These are phyloP conservation scores for Percopsis transmontana DNA, from an alignment of 2,113 vertebrate genomes.

Conservation along the genomic window DNA sequence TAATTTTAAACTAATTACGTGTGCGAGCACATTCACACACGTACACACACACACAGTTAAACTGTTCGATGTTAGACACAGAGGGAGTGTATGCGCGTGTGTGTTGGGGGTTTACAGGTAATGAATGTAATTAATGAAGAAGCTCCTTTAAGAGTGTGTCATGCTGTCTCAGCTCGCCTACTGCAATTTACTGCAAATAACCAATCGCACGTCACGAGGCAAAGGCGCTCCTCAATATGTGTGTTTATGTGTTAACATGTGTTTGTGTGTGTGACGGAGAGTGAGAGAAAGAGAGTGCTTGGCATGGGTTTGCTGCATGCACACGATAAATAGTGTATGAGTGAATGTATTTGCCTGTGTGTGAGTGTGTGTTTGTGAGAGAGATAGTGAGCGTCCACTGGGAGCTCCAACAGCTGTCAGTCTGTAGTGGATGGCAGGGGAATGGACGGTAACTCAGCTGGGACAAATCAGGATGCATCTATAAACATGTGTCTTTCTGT, in stretches of 20 bases:
- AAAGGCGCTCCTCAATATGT: not conserved
- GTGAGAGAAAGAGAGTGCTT: constrained; percentile 11
- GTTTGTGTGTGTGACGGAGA: not conserved
- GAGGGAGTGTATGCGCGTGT: not conserved
- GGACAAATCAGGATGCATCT: constrained; percentile 44
- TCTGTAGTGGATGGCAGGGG: constrained; percentile 35
- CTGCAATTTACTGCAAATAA: not conserved
- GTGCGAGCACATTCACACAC: not conserved
- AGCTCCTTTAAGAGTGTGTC: not conserved
- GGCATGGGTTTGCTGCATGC: not conserved
- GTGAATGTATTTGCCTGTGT: constrained; percentile 1
- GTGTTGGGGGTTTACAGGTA: not conserved
- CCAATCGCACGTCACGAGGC: not conserved
- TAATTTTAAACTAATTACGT: not conserved
- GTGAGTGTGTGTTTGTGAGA: not conserved
- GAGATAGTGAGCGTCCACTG: not conserved
- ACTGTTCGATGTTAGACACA: constrained; percentile 4
- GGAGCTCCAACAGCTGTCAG: constrained; percentile 47
- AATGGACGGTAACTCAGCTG: constrained; percentile 39
- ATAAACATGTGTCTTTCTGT: constrained; percentile 9
- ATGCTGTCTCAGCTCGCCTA: not conserved
- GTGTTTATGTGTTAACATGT: not conserved
- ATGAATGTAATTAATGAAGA: not conserved
- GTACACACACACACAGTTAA: constrained; percentile 4
- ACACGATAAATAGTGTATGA: not conserved